phyloP scores from a whole-genome alignment of 2,797 vertebrate genomes.

The Smutsia gigantea region DNA sequence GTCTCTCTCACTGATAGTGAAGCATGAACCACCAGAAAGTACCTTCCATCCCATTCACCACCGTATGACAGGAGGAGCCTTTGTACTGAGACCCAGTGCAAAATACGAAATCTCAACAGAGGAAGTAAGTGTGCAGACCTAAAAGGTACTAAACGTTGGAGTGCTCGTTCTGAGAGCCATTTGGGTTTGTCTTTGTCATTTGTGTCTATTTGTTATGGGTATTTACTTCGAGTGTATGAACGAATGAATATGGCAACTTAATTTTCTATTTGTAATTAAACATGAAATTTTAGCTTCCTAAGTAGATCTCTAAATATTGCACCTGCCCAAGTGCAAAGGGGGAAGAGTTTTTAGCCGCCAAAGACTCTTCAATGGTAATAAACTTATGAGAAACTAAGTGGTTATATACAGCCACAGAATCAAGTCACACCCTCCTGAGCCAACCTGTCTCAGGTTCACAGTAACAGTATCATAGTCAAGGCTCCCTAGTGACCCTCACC shows the following conservation, averaged over 20 bases:
- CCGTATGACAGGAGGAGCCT: background rate
- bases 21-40: constrained; percentile 56
- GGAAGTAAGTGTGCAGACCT: background rate
- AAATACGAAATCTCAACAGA: background rate
- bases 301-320: constrained; percentile 31
- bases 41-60: constrained; percentile 25
- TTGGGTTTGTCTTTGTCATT: background rate
- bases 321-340: constrained; percentile 26
- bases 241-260: constrained; percentile 47
- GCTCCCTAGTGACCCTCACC: background rate
- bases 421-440: background rate
- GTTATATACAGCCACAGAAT: background rate
- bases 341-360: background rate
- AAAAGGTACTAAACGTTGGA: background rate
- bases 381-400: constrained; percentile 27
- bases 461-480: background rate
- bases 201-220: background rate
- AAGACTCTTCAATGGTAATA: constrained; percentile 36
- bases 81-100: background rate
- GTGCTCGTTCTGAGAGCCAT: background rate
- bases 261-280: constrained; percentile 58
- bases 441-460: background rate
- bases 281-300: constrained; percentile 37
- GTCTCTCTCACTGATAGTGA: background rate
- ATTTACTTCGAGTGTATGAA: constrained; percentile 47